A percentile compares a stretch with the other conserved stretches of the same genome.
Evolutionary conservation across 1,140 invertebrate species (phyloP).

Genomic region (Tribolium madens): DNA sequence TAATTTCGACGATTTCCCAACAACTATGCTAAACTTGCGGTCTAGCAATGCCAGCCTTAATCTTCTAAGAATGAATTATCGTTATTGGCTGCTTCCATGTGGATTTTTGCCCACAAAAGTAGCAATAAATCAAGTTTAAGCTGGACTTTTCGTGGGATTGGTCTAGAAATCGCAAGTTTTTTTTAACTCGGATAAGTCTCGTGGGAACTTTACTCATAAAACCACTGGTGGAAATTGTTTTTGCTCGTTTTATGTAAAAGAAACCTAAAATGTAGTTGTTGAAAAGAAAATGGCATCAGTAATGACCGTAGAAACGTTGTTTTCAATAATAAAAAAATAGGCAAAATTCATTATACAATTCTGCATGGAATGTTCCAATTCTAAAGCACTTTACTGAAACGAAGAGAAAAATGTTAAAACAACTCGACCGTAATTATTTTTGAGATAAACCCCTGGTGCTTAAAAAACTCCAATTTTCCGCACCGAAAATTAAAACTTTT

Average conservation of each 20-base stretch:
- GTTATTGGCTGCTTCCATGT: not conserved
- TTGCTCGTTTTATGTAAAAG: conserved; percentile 2
- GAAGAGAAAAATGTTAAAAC: no score
- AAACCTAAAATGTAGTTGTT: not conserved
- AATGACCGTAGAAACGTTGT: no score
- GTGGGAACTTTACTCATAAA: conserved; percentile 21
- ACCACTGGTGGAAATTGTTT: not conserved
- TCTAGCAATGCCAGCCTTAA: not conserved
- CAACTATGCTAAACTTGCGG: conserved; percentile 8
- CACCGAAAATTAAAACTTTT: not conserved
- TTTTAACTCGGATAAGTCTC: conserved; percentile 1
- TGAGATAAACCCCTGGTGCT: not conserved
- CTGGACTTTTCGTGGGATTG: not conserved
- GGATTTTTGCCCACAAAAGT: not conserved
- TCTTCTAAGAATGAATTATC: not conserved
- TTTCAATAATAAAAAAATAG: no score
- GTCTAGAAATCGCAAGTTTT: conserved; percentile 6
- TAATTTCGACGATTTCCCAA: not conserved
- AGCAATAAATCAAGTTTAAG: conserved; percentile 7
- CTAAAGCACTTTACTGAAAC: no score
- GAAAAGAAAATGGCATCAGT: no score
- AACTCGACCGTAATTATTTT: not conserved
- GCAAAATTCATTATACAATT: no score
- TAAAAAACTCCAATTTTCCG: not conserved
- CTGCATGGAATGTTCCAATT: no score